Evolutionary conservation across 2,888 invertebrate species (phyloP).

Genomic region (Hecatera dysodea): DNA sequence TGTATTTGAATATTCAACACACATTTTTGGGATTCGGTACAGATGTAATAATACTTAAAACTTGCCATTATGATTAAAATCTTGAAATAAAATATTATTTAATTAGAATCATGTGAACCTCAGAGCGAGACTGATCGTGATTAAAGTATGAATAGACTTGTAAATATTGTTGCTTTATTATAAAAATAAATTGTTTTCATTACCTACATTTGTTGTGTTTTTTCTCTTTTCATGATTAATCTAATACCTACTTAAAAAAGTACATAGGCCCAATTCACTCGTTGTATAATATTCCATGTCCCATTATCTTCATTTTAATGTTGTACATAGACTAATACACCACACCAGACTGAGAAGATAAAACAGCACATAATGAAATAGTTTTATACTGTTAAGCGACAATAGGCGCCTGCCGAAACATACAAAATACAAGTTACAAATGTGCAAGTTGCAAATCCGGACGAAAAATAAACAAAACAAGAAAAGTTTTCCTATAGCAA

Average conservation of each 20-base stretch:
- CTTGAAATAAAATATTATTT: slow-evolving; percentile 13
- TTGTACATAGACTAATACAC: neutral
- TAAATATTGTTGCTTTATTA: slow-evolving; percentile 44
- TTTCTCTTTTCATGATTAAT: neutral
- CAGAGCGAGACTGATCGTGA: slow-evolving; percentile 41
- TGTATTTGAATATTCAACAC: neutral
- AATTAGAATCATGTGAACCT: slow-evolving; percentile 22
- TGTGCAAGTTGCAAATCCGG: neutral
- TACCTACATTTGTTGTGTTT: slow-evolving; percentile 10
- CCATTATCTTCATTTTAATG: no score
- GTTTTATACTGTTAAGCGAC: neutral
- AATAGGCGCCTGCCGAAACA: slow-evolving; percentile 35
- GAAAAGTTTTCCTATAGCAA: no score
- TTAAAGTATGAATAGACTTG: slow-evolving; percentile 13
- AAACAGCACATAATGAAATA: neutral
- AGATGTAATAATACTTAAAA: slow-evolving; percentile 7
- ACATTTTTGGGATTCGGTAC: neutral
- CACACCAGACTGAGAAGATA: neutral
- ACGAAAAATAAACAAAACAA: no score
- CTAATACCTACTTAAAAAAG: neutral
- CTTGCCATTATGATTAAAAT: slow-evolving; percentile 34
- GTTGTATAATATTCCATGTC: no score
- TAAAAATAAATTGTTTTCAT: slow-evolving; percentile 51
- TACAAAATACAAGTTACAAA: neutral
- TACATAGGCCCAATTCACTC: neutral